Percentiles rank a stretch among this genome's conserved stretches.
Evolutionary conservation across 2,797 vertebrate species (phyloP).

Genomic region (Rachycentron canadum): DNA sequence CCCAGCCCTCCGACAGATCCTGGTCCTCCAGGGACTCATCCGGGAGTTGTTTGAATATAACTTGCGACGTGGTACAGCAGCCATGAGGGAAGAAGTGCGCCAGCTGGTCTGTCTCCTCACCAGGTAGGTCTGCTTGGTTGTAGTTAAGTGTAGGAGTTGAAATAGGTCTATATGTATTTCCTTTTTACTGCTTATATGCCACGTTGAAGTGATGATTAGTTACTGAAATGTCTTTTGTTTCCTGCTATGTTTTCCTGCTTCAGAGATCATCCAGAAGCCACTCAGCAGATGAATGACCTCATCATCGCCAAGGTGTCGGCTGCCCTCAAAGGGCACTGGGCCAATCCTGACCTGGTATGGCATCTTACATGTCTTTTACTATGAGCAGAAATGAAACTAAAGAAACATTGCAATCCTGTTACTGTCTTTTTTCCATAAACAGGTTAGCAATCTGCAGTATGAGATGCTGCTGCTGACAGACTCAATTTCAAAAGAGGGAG

Average conservation of each 20-base stretch:
- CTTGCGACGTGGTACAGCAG: conserved; percentile 91
- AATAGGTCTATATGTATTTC: neutral
- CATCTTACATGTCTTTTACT: neutral
- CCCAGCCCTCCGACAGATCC: conserved; percentile 94
- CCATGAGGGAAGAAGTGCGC: conserved; percentile 97
- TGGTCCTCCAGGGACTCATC: conserved; percentile 97
- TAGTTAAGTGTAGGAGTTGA: neutral
- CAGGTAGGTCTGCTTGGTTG: conserved; percentile 82
- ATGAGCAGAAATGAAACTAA: neutral
- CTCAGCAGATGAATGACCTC: conserved; percentile 98
- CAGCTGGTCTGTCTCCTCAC: conserved; percentile 98
- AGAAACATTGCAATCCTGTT: neutral
- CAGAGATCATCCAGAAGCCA: conserved; percentile 98
- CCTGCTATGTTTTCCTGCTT: neutral
- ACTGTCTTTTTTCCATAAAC: no score
- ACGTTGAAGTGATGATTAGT: neutral
- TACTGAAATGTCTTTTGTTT: neutral
- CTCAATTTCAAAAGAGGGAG: conserved; percentile 97
- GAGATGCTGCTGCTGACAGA: conserved; percentile 98
- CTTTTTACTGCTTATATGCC: neutral
- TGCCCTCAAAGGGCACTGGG: conserved; percentile 98
- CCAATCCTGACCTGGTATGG: conserved; percentile 97
- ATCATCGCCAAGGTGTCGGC: conserved; percentile 97
- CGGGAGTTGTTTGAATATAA: conserved; percentile 98
- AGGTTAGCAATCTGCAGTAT: conserved; percentile 98